These are phyloP conservation scores for Andinoacara biseriatus DNA, from an alignment of 2,113 vertebrate species.

Conservation along the genomic window DNA sequence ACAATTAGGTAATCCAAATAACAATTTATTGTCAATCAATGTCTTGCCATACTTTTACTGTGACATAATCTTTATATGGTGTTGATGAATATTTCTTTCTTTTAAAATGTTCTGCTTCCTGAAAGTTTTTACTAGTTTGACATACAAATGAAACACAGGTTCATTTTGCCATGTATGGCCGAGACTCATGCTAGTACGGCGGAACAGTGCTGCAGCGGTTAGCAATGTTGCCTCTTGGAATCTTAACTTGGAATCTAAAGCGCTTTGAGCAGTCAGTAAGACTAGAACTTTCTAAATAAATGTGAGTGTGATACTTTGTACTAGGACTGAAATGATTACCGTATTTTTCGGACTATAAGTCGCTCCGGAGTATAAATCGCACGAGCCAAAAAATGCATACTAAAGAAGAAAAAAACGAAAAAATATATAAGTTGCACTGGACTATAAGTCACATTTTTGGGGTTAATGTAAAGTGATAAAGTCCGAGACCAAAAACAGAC, in stretches of 20 bases:
- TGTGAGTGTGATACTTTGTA: background rate
- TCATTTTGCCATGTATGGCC: background rate
- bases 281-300: background rate
- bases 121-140: background rate
- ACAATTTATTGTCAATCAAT: background rate
- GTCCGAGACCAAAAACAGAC: too few relatives aligned
- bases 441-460: too few relatives aligned
- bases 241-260: background rate
- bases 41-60: background rate
- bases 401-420: too few relatives aligned
- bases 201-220: background rate
- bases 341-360: too few relatives aligned
- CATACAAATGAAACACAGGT: background rate
- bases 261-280: background rate
- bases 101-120: background rate
- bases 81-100: background rate
- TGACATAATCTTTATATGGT: background rate
- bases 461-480: too few relatives aligned
- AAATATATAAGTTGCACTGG: too few relatives aligned
- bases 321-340: too few relatives aligned
- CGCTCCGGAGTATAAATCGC: too few relatives aligned
- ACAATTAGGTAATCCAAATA: background rate
- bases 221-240: background rate
- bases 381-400: too few relatives aligned
- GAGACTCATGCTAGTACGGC: fast-evolving